Percentiles rank a stretch among this genome's conserved stretches.
phyloP scores from a whole-genome alignment of 2,888 invertebrate species.

The Epinotia demarniana region DNA sequence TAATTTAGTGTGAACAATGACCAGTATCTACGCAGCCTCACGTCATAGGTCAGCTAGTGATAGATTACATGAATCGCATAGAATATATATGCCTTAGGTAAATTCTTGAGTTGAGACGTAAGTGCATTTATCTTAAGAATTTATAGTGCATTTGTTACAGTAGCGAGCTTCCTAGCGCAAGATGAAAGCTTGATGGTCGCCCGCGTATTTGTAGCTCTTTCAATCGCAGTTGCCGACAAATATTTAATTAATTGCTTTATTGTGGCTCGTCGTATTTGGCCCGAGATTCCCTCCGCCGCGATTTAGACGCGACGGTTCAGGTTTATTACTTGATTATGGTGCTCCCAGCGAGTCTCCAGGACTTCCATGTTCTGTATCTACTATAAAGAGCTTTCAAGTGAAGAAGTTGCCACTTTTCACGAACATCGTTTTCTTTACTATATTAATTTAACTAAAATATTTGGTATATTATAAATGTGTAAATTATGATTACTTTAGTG shows the following conservation, averaged over 20 bases:
- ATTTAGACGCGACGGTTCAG: constrained; percentile 44
- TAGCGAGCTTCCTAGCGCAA: constrained; percentile 28
- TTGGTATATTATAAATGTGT: too few species aligned
- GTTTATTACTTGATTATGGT: constrained; percentile 42
- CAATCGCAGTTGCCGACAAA: constrained; percentile 47
- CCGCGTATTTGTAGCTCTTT: constrained; percentile 43
- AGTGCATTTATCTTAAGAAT: constrained; percentile 41
- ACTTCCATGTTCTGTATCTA: constrained; percentile 13
- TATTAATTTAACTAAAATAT: neutral
- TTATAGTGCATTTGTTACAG: constrained; percentile 37
- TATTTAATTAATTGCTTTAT: constrained; percentile 55
- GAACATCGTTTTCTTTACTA: neutral
- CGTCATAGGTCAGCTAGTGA: constrained; percentile 58
- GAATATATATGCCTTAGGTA: constrained; percentile 24
- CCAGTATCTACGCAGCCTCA: constrained; percentile 59
- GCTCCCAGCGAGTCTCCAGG: constrained; percentile 12
- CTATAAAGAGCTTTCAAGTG: neutral
- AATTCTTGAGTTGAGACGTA: constrained; percentile 28
- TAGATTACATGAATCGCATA: constrained; percentile 45
- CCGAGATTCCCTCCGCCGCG: constrained; percentile 42
- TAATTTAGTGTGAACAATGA: constrained; percentile 67
- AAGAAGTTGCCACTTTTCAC: neutral
- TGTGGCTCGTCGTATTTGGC: constrained; percentile 49
- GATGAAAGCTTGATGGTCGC: constrained; percentile 39
- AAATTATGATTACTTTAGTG: constrained; percentile 3